Base-by-base conservation (phyloP, 2,113 vertebrate genomes). In the Dascyllus trimaculatus region DNA sequence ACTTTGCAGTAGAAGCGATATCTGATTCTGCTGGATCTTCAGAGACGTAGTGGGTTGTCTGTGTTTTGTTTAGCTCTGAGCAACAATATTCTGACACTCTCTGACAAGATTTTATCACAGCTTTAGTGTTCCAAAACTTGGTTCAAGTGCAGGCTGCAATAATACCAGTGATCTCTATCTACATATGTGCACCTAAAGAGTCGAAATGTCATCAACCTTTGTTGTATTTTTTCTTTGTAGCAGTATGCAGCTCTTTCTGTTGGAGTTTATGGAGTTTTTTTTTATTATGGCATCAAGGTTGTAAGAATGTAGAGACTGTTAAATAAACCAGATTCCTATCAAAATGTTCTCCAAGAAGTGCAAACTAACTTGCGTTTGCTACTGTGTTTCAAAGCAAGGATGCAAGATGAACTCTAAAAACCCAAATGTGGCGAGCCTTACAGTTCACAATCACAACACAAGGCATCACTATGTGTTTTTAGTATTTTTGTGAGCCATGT, bases 391-490 rank as follows among this genome's bases (percentile, higher is more conserved):
- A 21, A 61, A 19, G 26, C 38, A 32, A 32, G 6, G 35, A 61
- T 22, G 25, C 48, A 24, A 32, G 6, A 63, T 29, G 17, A 60
- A 51, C 38, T 45, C 3, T 60, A 61, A 71, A 62, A 56, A 40
- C 48, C 66, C 46, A 48, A 32, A 22, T 0, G 2, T 40, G 14
- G 6, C 24, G 5, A 35, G 40, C 24, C 11, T 67, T 38, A 61
- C 7, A 75, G n/a, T 46, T 54, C 46, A 38, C 35, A 46, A 67
- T 19, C 22, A 60, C 25, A 40, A 57, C 45, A 71, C 26, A 65
- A 43, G 35, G 48, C 59, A 35, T 51, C 45, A 59, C 11, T 21
- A 35, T 49, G 11, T 52, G 32, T 61, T 35, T 69, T 24, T 22
- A 1, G 19, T 10, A 19, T 5, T 22, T 38, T 21, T 0, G 4